A percentile compares a stretch with the other conserved stretches of the same genome.
Evolutionary conservation across 1,140 invertebrate genomes (phyloP).

Genomic region (Apocrypta bakeri): DNA sequence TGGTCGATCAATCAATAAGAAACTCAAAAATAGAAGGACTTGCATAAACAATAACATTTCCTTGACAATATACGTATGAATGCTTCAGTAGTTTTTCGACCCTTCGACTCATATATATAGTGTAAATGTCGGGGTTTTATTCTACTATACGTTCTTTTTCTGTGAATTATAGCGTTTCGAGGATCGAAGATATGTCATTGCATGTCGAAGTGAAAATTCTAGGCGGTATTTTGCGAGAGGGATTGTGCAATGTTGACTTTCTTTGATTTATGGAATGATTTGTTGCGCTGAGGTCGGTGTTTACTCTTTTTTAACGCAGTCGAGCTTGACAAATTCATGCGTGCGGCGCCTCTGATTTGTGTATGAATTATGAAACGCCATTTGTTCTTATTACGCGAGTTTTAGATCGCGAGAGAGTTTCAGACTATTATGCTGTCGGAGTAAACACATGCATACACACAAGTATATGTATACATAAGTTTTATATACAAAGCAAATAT

Average conservation of each 20-base stretch:
- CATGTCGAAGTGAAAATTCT: not conserved
- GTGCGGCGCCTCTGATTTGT: not conserved
- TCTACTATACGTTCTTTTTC: no score
- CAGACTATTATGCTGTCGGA: no score
- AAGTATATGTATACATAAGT: no score
- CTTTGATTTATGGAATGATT: conserved; percentile 34
- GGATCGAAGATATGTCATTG: not conserved
- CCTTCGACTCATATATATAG: no score
- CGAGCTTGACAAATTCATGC: not conserved
- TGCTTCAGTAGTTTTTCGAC: no score
- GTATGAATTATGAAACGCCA: conserved; percentile 4
- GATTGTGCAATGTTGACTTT: not conserved
- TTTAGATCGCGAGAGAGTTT: no score
- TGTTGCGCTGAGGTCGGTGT: not conserved
- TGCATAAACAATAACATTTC: not conserved
- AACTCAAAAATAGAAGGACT: not conserved
- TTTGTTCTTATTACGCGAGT: not conserved
- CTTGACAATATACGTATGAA: not conserved
- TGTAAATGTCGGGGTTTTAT: no score
- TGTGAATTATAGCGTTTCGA: no score
- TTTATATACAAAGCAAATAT: no score
- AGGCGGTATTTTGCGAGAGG: not conserved
- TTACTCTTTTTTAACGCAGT: not conserved
- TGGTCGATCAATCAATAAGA: not conserved
- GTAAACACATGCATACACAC: no score